Base-by-base conservation (phyloP, 2,888 invertebrate genomes). In the Isotomurus palustris region DNA sequence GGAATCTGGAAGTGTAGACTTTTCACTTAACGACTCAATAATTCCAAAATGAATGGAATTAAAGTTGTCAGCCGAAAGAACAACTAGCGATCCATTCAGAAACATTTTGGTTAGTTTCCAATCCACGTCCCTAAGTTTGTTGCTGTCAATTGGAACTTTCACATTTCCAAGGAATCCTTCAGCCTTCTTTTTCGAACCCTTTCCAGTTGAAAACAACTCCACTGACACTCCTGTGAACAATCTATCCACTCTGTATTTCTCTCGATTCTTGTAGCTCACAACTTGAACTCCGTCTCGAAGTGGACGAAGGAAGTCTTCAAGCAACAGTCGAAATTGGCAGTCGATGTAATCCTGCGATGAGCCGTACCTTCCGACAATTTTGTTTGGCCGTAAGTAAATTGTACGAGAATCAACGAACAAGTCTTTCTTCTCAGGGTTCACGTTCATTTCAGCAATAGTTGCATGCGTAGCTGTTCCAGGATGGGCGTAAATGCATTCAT, bases 261-360 rank as follows among this genome's bases (percentile, higher is more conserved):
- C n/a, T n/a, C n/a, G n/a, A 14, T 14, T 5, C 17, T 47, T 27
- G 27, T 5, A n/a, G 12, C 25, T 17, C 17, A 25, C 29, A 24
- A 12, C 19, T 21, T 28, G 28, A 1, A 53, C 53, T 1, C 85
- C 86, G 71, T 83, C 80, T 35, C 87, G 76, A 25, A 91, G 73
- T 1, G 90, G 87, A 21, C 80, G 78, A 36, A 87, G 78, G 72
- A 86, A 88, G 75, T 91, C 91, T 76, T 91, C 88, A 28, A 87
- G 76, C 48, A 91, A 73, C 35, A 90, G 76, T 36, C 85, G 80
- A 72, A 87, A 88, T 68, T 89, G 89, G n/a, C 84, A 77, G 68
- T 87, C 85, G 25, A 91, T 76, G 73, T 91, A 91, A 70, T 88
- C 83, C 49, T 84, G 80, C 1, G 84, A 78, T 71, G 78, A 79